Evolutionary conservation across 1,140 invertebrate genomes (phyloP).

Genomic region (Chelonus insularis): DNA sequence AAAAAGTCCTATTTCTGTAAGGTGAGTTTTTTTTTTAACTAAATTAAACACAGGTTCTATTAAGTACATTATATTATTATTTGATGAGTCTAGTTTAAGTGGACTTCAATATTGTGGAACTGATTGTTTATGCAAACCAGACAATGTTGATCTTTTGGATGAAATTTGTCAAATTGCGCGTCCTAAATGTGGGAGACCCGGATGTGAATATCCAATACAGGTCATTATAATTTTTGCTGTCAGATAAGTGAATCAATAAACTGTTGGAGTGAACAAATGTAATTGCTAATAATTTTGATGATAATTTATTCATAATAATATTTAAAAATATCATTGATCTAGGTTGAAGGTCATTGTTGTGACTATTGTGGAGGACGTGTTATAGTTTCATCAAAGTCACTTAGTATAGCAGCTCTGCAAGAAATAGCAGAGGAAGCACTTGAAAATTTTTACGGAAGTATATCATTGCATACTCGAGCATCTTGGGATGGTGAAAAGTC

Average conservation of each 20-base stretch:
- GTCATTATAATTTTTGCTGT: slow-evolving; percentile 32
- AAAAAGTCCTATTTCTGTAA: slow-evolving; percentile 38
- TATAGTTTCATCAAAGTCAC: slow-evolving; percentile 23
- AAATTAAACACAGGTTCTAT: too few relatives aligned
- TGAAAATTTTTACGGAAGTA: slow-evolving; percentile 21
- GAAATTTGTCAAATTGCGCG: slow-evolving; percentile 51
- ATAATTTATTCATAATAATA: slow-evolving; percentile 6
- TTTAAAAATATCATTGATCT: slow-evolving; percentile 19
- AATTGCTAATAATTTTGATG: neutral
- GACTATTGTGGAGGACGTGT: slow-evolving; percentile 50
- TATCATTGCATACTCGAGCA: slow-evolving; percentile 48
- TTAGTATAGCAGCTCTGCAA: slow-evolving; percentile 34
- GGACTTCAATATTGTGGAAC: slow-evolving; percentile 32
- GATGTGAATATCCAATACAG: slow-evolving; percentile 47
- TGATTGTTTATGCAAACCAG: slow-evolving; percentile 40
- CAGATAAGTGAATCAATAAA: too few relatives aligned
- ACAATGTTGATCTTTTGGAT: slow-evolving; percentile 34
- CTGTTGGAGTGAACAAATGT: too few relatives aligned
- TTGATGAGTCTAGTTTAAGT: slow-evolving; percentile 38
- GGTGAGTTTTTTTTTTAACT: slow-evolving; percentile 30
- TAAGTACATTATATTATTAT: slow-evolving; percentile 1
- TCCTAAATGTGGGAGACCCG: slow-evolving; percentile 38
- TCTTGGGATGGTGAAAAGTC: slow-evolving; percentile 34
- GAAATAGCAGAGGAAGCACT: slow-evolving; percentile 35
- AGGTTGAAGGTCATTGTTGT: slow-evolving; percentile 57